Conservation (phyloP, 2,888 invertebrate genomes). For the Escarpia spicata region DNA sequence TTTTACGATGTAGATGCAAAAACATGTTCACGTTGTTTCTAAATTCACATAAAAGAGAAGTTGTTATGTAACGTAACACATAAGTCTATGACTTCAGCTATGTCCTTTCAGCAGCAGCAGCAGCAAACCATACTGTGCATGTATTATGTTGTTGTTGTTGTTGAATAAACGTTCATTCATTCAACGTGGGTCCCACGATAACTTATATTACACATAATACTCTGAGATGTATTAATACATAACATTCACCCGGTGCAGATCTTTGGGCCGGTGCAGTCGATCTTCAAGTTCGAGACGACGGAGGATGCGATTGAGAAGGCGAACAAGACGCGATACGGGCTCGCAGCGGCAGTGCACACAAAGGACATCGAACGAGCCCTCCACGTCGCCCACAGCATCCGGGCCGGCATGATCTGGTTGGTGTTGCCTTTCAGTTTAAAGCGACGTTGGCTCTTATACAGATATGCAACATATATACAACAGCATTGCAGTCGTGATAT, state of each 20-base stretch:
- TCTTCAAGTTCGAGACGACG: conserved; percentile 66
- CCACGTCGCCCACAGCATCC: conserved; percentile 76
- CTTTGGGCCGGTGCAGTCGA: conserved; percentile 69
- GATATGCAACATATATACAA: background rate
- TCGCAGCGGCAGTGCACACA: conserved; percentile 93
- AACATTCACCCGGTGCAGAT: conserved; percentile 58
- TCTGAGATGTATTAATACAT: background rate
- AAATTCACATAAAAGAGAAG: no score
- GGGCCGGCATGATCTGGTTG: conserved; percentile 84
- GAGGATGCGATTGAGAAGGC: conserved; percentile 82
- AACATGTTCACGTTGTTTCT: no score
- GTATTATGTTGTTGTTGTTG: no score
- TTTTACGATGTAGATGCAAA: no score
- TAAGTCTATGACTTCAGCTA: no score
- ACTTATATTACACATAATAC: no score
- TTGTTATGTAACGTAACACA: no score
- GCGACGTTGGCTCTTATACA: background rate
- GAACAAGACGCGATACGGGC: conserved; percentile 88
- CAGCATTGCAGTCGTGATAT: background rate
- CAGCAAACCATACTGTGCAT: no score
- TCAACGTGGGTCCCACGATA: no score
- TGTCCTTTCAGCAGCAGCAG: no score
- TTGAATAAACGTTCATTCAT: no score
- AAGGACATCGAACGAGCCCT: conserved; percentile 88
- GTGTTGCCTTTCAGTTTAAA: background rate